Evolutionary conservation across 1,140 invertebrate species (phyloP).

Genomic region (Oryctes rhinoceros): DNA sequence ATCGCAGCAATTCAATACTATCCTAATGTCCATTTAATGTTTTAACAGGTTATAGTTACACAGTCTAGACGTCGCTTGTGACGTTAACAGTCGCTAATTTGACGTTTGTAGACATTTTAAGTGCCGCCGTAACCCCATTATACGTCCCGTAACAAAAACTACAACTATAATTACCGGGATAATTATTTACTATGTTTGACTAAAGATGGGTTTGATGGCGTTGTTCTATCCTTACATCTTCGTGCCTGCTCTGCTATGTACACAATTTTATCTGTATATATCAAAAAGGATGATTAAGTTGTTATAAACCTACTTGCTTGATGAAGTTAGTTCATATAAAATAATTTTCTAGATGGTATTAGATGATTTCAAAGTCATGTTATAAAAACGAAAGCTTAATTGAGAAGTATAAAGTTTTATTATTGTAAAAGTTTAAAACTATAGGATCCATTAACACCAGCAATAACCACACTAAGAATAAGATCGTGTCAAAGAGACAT

Average conservation of each 20-base stretch:
- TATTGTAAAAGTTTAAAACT: no score
- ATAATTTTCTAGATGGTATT: no score
- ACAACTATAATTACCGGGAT: conserved; percentile 40
- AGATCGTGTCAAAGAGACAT: no score
- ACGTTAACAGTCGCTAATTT: conserved; percentile 48
- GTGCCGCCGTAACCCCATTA: conserved; percentile 45
- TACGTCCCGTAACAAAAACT: conserved; percentile 39
- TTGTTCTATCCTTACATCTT: background rate
- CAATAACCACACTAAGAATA: no score
- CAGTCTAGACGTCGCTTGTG: conserved; percentile 44
- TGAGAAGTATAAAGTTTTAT: no score
- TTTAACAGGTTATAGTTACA: conserved; percentile 46
- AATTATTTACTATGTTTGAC: conserved; percentile 40
- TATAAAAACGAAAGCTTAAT: no score
- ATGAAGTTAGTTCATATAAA: no score
- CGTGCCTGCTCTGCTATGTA: no score
- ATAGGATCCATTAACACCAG: no score
- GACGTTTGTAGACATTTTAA: conserved; percentile 45
- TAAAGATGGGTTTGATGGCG: conserved; percentile 21
- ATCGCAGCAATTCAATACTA: conserved; percentile 45
- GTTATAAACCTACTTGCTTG: background rate
- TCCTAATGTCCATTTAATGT: conserved; percentile 46
- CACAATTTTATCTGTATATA: background rate
- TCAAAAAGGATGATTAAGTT: background rate
- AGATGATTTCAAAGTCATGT: no score